These are phyloP conservation scores for Pangasius sanitwongsei DNA, from an alignment of 2,797 vertebrate genomes.

Conservation along the genomic window DNA sequence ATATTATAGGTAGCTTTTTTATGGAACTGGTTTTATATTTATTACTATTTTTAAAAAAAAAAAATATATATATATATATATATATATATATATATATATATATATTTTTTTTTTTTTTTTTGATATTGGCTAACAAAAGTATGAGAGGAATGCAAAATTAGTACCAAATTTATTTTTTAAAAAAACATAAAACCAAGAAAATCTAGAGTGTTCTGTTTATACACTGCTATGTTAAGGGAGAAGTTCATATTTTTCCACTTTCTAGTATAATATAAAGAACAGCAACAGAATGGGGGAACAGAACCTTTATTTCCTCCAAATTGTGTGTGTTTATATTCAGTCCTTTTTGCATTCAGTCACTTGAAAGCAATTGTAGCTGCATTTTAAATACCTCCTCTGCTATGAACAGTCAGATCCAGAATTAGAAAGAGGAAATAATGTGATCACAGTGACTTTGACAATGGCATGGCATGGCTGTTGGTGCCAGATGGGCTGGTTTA, in stretches of 20 bases:
- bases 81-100: conserved; percentile 31
- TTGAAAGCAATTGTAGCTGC: neutral
- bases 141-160: neutral
- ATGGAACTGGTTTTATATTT: conserved; percentile 6
- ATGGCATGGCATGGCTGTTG: neutral
- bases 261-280: neutral
- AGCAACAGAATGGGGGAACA: no score
- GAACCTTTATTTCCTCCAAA: neutral
- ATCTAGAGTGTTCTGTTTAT: neutral
- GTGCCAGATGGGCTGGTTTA: neutral
- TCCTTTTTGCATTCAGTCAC: neutral
- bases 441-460: neutral
- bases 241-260: neutral
- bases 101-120: no score
- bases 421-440: neutral
- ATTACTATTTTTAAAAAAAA: neutral
- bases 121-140: neutral
- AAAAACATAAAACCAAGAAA: neutral
- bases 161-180: neutral
- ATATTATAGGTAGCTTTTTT: conserved; percentile 18
- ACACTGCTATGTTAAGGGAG: neutral
- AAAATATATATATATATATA: conserved; percentile 27
- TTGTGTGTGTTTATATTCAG: neutral
- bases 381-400: neutral
- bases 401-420: neutral